These are phyloP conservation scores for Trematocara zebra DNA, from an alignment of 2,113 vertebrate species.

Conservation along the genomic window DNA sequence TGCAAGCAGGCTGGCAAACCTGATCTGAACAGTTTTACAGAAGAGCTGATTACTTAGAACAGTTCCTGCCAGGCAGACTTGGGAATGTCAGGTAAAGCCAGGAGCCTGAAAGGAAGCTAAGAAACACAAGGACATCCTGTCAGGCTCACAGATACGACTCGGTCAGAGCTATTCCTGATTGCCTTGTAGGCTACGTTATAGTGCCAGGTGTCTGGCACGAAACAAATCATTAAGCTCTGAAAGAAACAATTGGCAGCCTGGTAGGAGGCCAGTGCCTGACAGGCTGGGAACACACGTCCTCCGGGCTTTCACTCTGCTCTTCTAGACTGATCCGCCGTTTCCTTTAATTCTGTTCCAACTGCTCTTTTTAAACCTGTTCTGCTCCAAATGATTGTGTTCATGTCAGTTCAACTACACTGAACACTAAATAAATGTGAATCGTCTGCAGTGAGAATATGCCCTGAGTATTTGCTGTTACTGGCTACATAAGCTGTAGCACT, in stretches of 20 bases:
- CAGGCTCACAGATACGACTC: background rate
- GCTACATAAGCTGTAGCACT: background rate
- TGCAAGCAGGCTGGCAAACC: background rate
- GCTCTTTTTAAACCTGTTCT: background rate
- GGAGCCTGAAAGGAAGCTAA: background rate
- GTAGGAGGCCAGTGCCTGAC: background rate
- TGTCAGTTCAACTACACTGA: background rate
- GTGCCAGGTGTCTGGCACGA: background rate
- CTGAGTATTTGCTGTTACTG: background rate
- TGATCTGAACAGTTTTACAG: background rate
- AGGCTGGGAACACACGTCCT: background rate
- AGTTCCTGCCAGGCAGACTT: background rate
- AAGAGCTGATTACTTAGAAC: background rate
- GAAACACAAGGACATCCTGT: background rate
- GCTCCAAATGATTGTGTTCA: background rate
- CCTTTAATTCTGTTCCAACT: background rate
- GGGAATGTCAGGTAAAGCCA: background rate
- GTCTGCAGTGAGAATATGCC: background rate
- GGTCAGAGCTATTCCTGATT: background rate
- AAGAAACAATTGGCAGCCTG: background rate
- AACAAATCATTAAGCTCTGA: background rate
- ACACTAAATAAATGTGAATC: background rate
- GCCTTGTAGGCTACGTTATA: background rate
- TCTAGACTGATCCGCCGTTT: background rate
- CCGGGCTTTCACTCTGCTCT: background rate